Base-by-base conservation (phyloP, 2,888 invertebrate genomes). In the Adineta ricciae region DNA sequence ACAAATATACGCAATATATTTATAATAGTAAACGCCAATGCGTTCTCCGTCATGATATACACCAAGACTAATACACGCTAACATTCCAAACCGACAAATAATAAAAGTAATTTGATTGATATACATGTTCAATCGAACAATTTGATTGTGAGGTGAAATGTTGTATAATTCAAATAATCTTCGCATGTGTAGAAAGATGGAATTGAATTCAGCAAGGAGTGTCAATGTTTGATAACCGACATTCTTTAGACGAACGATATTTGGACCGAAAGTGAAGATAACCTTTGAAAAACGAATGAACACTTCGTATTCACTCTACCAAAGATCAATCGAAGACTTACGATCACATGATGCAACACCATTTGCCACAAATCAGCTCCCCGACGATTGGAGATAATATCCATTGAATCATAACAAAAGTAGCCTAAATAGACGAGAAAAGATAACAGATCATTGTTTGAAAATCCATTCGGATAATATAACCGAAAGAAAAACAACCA, bases 111-210 rank as follows among this genome's bases (percentile, higher is more conserved):
- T 16, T 4, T 19, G 1, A 32, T 64, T 64, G 32, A 32, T 3
- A 32, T 32, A 19, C 32, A 64, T 64, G 32, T 32, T 64, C 14
- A 64, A 2, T 19, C 64, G 64, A 64, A 64, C 64, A 32, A 64
- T 64, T 9, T 3, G 14, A 32, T 32, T 87, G 41, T 87, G 84
- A 87, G 87, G 89, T 24, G 87, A 86, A 16, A 87, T 87, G 32
- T 88, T 83, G 36, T 87, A 85, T 88, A 90, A 88, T 87, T 90
- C 90, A 16, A 90, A 86, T n/a, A 90, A 88, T 87, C 90, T 90
- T 21, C 90, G 87, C 49, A 89, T 88, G 86, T 90, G 90, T 16
- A 90, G 88, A 87, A 90, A 90, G 86, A 90, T 88, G 84, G 89
- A 89, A 88, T 90, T 90, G 85, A 90, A 88, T 86, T 90, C 90